Evolutionary conservation across 2,113 vertebrate species (phyloP), one percentile per base, ranked within the genome.

Genomic region (Apus apus): DNA sequence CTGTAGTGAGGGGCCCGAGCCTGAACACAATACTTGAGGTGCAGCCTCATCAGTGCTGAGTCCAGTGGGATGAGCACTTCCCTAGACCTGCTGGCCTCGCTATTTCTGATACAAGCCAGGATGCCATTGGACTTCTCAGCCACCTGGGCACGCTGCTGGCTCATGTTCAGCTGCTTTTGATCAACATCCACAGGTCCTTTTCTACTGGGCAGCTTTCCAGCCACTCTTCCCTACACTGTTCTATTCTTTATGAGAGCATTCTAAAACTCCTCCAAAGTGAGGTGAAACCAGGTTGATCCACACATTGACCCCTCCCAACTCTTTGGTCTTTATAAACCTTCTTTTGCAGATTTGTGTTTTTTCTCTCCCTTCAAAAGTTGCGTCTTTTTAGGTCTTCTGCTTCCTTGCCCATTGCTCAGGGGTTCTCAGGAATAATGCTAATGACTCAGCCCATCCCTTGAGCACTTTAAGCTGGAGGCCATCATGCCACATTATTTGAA

Each of bases 301-400:
- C 9, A 4, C 25, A 6, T 46, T 19, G 16, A 18, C 16, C 4
- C 22, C 22, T 9, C 58, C 34, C 22, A 18, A 7, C 29, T 16
- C 29, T 27, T 18, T 14, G 40, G 3, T 11, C 30, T 62, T 32
- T 36, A 32, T 54, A 61, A 67, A 58, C 23, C 3, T 62, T 58
- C 4, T 22, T n/a, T 54, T 58, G 18, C 5, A 8, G 3, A 14
- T 43, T 14, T 43, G 40, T 18, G 29, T 57, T 88, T 76, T 56
- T 65, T 26, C 5, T 19, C 2, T 4, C 2, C 43, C 2, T 32
- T 77, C 50, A 71, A 45, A 46, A 50, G 6, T 50, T 0, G 1
- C 7, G 15, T 38, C 5, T 9, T 66, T 70, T 51, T 61, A 30
- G 20, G 22, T 8, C 8, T 88, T 84, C 45, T 58, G 40, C 2